Conservation (phyloP, 2,113 vertebrate species). For the Scopus umbretta region DNA sequence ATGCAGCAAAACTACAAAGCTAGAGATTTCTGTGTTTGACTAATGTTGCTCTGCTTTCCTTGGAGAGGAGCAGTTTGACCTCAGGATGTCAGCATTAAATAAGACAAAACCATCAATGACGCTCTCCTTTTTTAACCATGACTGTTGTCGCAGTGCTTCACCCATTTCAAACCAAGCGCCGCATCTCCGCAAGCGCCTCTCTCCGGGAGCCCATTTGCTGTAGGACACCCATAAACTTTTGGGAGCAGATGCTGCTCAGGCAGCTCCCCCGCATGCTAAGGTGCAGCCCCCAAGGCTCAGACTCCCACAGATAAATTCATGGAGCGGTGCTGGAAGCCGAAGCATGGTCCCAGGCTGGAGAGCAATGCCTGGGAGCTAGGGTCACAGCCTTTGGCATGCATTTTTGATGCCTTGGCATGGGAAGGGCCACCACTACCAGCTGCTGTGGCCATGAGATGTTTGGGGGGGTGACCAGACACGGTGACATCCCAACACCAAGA, state of each 20-base stretch:
- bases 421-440: neutral
- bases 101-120: slow-evolving; percentile 25
- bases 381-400: neutral
- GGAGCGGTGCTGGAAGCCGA: accelerated
- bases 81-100: slow-evolving; percentile 60
- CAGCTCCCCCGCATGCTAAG: neutral
- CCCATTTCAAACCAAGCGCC: neutral
- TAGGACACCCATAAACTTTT: neutral
- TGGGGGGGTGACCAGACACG: too few relatives aligned
- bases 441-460: neutral
- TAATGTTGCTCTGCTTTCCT: slow-evolving; percentile 26
- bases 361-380: neutral
- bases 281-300: neutral
- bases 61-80: slow-evolving; percentile 43
- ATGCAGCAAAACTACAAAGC: slow-evolving; percentile 44
- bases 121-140: neutral
- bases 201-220: neutral
- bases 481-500: neutral
- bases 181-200: neutral
- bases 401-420: neutral
- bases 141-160: neutral
- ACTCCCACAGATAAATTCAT: accelerated
- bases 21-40: slow-evolving; percentile 26
- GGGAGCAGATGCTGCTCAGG: neutral
- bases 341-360: accelerated